phyloP scores from a whole-genome alignment of 2,113 vertebrate genomes.

The Psittacula cyanocephala region DNA sequence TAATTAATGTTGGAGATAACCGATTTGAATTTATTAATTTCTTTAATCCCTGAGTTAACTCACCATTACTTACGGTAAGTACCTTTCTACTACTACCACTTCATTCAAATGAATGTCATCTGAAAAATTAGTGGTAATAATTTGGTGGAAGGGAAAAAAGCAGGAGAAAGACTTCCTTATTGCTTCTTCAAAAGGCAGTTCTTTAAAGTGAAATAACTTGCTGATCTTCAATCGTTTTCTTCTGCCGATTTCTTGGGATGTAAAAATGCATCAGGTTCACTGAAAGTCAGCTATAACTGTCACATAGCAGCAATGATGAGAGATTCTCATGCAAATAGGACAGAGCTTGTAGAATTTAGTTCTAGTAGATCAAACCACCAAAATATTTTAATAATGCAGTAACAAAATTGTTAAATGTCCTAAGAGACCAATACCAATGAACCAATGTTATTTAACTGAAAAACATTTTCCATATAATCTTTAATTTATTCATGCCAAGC shows the following conservation, averaged over 20 bases:
- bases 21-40: slow-evolving; percentile 58
- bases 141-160: slow-evolving; percentile 55
- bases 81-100: slow-evolving; percentile 64
- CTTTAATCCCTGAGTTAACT: slow-evolving; percentile 78
- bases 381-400: neutral
- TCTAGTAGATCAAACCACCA: slow-evolving; percentile 17
- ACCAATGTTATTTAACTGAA: slow-evolving; percentile 10
- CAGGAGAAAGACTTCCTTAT: slow-evolving; percentile 62
- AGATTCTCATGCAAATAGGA: slow-evolving; percentile 16
- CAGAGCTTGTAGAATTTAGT: slow-evolving; percentile 10
- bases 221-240: neutral
- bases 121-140: slow-evolving; percentile 54
- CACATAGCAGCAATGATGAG: slow-evolving; percentile 24
- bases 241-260: slow-evolving; percentile 18
- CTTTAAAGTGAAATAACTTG: neutral
- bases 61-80: slow-evolving; percentile 70
- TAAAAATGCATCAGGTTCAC: slow-evolving; percentile 26
- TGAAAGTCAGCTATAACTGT: slow-evolving; percentile 2
- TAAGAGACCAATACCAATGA: slow-evolving; percentile 17
- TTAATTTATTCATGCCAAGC: slow-evolving; percentile 21
- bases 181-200: slow-evolving; percentile 61
- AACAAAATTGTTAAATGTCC: neutral
- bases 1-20: neutral
- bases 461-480: neutral
- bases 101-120: slow-evolving; percentile 76